Base-by-base conservation (phyloP, 2,113 vertebrate genomes). In the Typhlomys cinereus region DNA sequence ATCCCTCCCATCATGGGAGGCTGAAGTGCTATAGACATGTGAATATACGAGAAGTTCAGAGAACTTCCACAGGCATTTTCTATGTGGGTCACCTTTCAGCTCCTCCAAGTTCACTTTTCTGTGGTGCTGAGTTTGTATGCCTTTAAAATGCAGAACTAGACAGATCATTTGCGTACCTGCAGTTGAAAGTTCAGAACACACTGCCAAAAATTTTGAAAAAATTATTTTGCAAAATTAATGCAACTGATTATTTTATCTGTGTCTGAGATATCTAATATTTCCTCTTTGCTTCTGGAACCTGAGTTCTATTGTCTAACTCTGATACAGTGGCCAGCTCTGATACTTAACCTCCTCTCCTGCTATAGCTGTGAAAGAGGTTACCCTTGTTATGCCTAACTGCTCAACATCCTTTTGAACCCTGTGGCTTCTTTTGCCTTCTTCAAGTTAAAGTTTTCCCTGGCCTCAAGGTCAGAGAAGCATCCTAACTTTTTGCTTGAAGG, bases 1-100 rank as follows among this genome's bases (percentile, higher is more conserved):
- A 57, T 57, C 21, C 21, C 54, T 10, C 7, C 21, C 7, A 57
- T 57, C 54, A 57, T 21, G 21, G 54, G 54, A 21, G 15, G 15
- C n/a, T 0, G 36, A 52, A 36, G 9, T 39, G n/a, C 5, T 52
- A 62, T 7, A 74, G 18, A 44, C 1, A 0, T 12, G 2, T 27
- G 3, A 54, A 14, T 4, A 25, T 5, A 76, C 36, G 23, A 85
- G 46, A 81, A 50, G 36, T 41, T 64, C 54, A 20, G 57, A 76
- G 57, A 3, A 13, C 7, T 82, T 73, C 82, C 27, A 69, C 6
- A 27, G 50, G 50, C 4, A 41, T 13, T 64, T 7, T 29, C 41
- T 29, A 74, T 2, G 7, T 57, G 36, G 36, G 41, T 39, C 34
- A 48, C 6, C 20, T 76, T 87, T 66, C 20, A 36, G 5, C 23